These are phyloP conservation scores for Cacatua alba DNA, from an alignment of 2,113 vertebrate genomes.

Conservation along the genomic window DNA sequence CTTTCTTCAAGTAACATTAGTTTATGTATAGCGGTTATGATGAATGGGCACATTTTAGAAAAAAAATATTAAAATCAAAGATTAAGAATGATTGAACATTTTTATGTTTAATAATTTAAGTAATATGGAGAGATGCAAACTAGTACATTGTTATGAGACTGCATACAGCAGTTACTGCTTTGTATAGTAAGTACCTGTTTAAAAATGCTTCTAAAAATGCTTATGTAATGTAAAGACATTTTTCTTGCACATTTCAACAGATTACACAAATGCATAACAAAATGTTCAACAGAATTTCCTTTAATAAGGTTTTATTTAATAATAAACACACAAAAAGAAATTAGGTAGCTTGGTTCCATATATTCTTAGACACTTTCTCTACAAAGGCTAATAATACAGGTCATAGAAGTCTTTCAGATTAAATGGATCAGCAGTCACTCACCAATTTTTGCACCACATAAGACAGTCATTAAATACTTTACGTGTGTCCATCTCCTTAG, in stretches of 20 bases:
- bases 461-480: conserved; percentile 67
- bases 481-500: conserved; percentile 74
- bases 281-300: conserved; percentile 55
- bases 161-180: conserved; percentile 82
- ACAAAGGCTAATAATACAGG: conserved; percentile 69
- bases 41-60: conserved; percentile 77
- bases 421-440: conserved; percentile 68
- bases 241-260: conserved; percentile 98
- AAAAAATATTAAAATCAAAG: conserved; percentile 79
- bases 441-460: conserved; percentile 67
- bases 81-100: conserved; percentile 82
- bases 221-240: conserved; percentile 97
- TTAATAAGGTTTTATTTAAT: conserved; percentile 61
- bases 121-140: conserved; percentile 73
- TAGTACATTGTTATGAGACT: conserved; percentile 84
- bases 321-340: conserved; percentile 74
- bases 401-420: conserved; percentile 63
- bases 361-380: conserved; percentile 75
- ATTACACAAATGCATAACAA: conserved; percentile 78
- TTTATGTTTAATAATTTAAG: conserved; percentile 83
- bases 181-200: conserved; percentile 92
- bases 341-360: conserved; percentile 84
- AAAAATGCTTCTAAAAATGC: conserved; percentile 93
- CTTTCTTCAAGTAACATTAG: conserved; percentile 65
- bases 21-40: conserved; percentile 73